phyloP scores from a whole-genome alignment of 2,113 vertebrate genomes.

The Tupaia tana region DNA sequence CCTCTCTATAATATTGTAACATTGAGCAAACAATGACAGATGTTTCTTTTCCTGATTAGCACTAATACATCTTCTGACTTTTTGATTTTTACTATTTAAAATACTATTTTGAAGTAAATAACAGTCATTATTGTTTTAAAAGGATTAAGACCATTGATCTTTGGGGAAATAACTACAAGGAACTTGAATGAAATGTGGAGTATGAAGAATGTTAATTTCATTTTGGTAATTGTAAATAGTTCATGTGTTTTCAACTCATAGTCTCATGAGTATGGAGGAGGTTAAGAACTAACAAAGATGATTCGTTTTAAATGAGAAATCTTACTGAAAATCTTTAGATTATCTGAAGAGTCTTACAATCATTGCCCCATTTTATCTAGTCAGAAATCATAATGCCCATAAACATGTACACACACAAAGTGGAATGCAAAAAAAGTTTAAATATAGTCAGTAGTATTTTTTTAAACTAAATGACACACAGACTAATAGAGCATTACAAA shows the following conservation, averaged over 20 bases:
- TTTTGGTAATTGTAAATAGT: not conserved
- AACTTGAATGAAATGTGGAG: not conserved
- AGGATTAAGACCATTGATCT: not conserved
- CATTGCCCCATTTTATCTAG: not conserved
- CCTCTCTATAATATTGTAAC: not conserved
- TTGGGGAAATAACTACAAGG: not conserved
- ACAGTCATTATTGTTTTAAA: not conserved
- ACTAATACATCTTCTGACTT: not conserved
- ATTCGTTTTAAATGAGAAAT: conserved; percentile 4
- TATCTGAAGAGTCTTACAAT: not conserved
- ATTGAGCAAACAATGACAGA: not conserved
- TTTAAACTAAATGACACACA: not conserved
- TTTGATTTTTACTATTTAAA: not conserved
- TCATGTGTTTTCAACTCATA: not conserved
- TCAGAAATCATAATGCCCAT: not conserved
- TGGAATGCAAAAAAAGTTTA: not conserved
- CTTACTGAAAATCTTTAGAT: not conserved
- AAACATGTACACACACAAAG: not conserved
- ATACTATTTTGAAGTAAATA: conserved; percentile 19
- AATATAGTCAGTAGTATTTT: not conserved
- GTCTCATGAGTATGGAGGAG: not conserved
- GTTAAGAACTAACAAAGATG: not conserved
- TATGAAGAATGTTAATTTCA: not conserved
- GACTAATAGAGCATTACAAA: not conserved
- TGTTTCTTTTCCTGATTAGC: not conserved